phyloP scores from a whole-genome alignment of 2,888 invertebrate species.

The Diogma glabrata region DNA sequence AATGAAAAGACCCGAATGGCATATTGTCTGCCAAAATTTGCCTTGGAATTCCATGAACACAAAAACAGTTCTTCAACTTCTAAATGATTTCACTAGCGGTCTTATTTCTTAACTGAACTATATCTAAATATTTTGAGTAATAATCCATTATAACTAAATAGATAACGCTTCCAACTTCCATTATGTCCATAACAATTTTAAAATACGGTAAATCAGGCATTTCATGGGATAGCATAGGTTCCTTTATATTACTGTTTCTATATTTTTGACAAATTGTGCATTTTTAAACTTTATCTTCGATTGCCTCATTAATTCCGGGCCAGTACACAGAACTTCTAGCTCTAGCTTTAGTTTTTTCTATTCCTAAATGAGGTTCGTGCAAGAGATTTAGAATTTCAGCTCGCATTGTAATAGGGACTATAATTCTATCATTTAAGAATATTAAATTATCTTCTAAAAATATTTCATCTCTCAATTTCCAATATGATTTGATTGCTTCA shows the following conservation, averaged over 20 bases:
- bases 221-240: background rate
- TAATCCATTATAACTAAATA: constrained; percentile 16
- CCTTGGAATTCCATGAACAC: constrained; percentile 10
- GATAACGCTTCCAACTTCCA: constrained; percentile 11
- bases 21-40: constrained; percentile 6
- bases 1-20: background rate
- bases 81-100: constrained; percentile 11
- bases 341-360: background rate
- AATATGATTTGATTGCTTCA: background rate
- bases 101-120: constrained; percentile 2
- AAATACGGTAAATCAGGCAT: constrained; percentile 9
- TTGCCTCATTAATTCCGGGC: background rate
- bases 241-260: background rate
- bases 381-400: background rate
- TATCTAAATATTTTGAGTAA: constrained; percentile 16
- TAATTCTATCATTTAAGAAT: background rate
- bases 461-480: constrained; percentile 10
- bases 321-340: background rate
- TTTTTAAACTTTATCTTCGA: background rate
- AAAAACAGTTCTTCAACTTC: constrained; percentile 14
- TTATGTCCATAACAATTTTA: constrained; percentile 12
- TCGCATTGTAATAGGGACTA: background rate
- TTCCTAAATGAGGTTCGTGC: constrained; percentile 6
- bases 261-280: background rate
- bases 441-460: background rate